phyloP scores from a whole-genome alignment of 2,113 vertebrate genomes.

The Romanogobio albipinnatus region DNA sequence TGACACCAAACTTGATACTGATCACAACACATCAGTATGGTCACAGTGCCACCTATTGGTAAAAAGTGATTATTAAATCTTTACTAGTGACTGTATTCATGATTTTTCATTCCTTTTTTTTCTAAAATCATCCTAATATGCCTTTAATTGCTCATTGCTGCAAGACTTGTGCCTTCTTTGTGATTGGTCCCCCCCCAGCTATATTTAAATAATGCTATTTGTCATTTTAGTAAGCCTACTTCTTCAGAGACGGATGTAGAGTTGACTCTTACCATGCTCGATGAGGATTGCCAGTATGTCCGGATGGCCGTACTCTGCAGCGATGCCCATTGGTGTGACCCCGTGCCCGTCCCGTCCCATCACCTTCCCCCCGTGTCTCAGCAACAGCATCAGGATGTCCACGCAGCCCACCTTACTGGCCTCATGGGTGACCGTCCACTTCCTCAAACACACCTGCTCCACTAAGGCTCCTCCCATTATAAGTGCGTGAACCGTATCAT shows the following conservation, averaged over 20 bases:
- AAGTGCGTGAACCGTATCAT: slow-evolving; percentile 78
- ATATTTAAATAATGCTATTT: too few species aligned
- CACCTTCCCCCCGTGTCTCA: slow-evolving; percentile 79
- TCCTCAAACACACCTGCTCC: slow-evolving; percentile 80
- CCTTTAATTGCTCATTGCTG: too few species aligned
- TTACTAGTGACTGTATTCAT: too few species aligned
- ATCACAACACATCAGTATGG: too few species aligned
- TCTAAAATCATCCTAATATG: too few species aligned
- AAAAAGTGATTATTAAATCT: too few species aligned
- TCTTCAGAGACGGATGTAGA: not conserved
- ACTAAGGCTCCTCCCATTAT: slow-evolving; percentile 80
- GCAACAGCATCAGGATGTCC: slow-evolving; percentile 78
- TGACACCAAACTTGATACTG: too few species aligned
- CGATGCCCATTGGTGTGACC: slow-evolving; percentile 82
- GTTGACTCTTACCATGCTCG: slow-evolving; percentile 72
- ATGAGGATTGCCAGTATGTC: slow-evolving; percentile 84
- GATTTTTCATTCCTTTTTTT: too few species aligned
- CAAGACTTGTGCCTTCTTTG: too few species aligned
- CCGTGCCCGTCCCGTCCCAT: slow-evolving; percentile 77
- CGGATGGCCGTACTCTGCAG: slow-evolving; percentile 79
- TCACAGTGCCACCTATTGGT: too few species aligned
- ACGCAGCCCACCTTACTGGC: slow-evolving; percentile 83
- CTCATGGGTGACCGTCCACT: slow-evolving; percentile 85
- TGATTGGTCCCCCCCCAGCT: too few species aligned
- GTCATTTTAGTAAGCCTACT: too few species aligned